Percentiles rank a stretch among this genome's conserved stretches.
These are phyloP conservation scores for Drosophila obscura DNA, from an alignment of 1,140 invertebrate genomes.

Conservation along the genomic window DNA sequence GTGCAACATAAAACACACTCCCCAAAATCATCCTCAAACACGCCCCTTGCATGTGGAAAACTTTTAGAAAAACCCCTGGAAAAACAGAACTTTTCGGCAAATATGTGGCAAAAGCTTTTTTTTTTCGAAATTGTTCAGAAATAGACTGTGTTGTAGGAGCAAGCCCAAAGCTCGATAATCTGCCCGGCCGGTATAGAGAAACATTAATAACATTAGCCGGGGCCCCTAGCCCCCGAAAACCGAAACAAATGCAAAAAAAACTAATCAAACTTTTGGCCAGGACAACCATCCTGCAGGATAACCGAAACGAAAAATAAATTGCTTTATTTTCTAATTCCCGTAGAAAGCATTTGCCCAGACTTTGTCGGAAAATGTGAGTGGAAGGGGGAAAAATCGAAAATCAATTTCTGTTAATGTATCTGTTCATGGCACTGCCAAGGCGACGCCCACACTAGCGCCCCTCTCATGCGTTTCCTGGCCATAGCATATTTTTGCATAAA, in stretches of 20 bases:
- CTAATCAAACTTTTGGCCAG: conserved; percentile 72
- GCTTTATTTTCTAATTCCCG: conserved; percentile 72
- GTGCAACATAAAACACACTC: not conserved
- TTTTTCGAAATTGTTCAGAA: conserved; percentile 9
- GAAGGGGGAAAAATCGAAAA: conserved; percentile 64
- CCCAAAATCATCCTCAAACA: conserved; percentile 12
- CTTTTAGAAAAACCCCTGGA: conserved; percentile 25
- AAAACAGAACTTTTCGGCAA: conserved; percentile 34
- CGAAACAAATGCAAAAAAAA: conserved; percentile 64
- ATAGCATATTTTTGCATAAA: conserved; percentile 63
- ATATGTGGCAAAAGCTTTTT: too few relatives aligned
- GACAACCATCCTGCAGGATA: conserved; percentile 16
- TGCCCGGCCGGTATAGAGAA: conserved; percentile 40
- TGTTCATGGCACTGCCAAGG: not conserved
- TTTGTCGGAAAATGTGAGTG: conserved; percentile 8
- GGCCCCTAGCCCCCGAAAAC: conserved; percentile 4
- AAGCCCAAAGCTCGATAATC: conserved; percentile 51
- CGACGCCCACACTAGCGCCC: not conserved
- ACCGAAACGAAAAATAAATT: conserved; percentile 70
- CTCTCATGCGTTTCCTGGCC: conserved; percentile 42
- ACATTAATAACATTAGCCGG: conserved; percentile 76
- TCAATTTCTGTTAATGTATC: conserved; percentile 79
- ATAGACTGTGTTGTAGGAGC: conserved; percentile 25
- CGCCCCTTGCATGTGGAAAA: not conserved
- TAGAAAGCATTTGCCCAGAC: conserved; percentile 49